These are phyloP conservation scores for Nannoperca obscura DNA, from an alignment of 2,797 vertebrate genomes.

Conservation along the genomic window DNA sequence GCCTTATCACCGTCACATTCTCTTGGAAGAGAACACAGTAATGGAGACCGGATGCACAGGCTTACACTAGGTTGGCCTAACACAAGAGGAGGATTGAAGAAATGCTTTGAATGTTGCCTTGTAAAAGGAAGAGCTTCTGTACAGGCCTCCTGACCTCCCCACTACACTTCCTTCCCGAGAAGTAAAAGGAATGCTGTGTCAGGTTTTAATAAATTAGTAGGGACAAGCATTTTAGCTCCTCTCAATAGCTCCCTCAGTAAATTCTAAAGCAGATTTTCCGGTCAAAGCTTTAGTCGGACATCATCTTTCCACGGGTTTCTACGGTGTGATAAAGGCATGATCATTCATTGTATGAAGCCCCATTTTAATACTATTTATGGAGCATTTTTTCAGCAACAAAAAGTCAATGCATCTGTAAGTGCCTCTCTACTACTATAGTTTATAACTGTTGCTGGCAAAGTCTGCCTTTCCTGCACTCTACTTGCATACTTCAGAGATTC, in stretches of 20 bases:
- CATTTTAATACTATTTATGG: background rate
- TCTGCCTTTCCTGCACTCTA: background rate
- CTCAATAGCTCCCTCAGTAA: background rate
- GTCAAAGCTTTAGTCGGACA: background rate
- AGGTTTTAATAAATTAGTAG: conserved; percentile 73
- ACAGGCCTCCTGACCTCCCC: conserved; percentile 74
- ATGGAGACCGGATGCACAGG: conserved; percentile 80
- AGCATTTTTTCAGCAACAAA: background rate
- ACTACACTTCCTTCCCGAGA: conserved; percentile 83
- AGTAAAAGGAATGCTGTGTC: conserved; percentile 77
- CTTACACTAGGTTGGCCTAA: conserved; percentile 73
- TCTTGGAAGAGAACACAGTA: conserved; percentile 69
- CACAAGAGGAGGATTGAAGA: conserved; percentile 74
- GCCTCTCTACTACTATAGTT: background rate
- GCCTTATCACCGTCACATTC: conserved; percentile 68
- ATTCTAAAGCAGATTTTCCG: background rate
- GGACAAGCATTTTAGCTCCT: conserved; percentile 27
- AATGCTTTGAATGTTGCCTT: conserved; percentile 83
- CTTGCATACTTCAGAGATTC: background rate
- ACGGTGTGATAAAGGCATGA: background rate
- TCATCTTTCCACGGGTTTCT: background rate
- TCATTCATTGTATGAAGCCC: background rate
- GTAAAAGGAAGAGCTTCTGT: conserved; percentile 78
- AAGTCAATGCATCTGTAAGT: background rate
- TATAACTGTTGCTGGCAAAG: background rate